These are phyloP conservation scores for Drosophila greeni DNA, from an alignment of 2,888 invertebrate species.

Conservation along the genomic window DNA sequence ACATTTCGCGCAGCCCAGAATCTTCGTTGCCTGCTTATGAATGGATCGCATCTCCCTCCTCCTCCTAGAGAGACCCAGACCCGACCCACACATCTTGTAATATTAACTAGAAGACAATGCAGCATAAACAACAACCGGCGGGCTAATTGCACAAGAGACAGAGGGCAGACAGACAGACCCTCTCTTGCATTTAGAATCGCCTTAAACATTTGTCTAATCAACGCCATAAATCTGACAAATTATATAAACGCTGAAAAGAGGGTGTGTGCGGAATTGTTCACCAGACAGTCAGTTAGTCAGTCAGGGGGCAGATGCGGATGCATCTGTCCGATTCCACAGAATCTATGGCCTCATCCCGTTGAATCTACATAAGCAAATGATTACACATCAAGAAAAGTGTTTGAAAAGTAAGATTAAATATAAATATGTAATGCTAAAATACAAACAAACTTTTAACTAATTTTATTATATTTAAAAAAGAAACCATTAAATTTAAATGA, in stretches of 20 bases:
- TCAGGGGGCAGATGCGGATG: conserved; percentile 65
- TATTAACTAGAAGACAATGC: conserved; percentile 54
- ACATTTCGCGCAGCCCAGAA: conserved; percentile 63
- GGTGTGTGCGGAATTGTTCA: conserved; percentile 64
- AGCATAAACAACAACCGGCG: conserved; percentile 64
- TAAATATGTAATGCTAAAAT: neutral
- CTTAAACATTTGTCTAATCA: conserved; percentile 59
- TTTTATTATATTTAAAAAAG: neutral
- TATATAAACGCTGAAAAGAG: conserved; percentile 65
- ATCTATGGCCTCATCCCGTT: conserved; percentile 37
- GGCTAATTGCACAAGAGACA: conserved; percentile 64
- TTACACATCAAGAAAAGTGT: neutral
- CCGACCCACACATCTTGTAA: conserved; percentile 21
- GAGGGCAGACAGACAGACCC: conserved; percentile 3
- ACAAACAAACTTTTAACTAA: neutral
- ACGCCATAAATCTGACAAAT: conserved; percentile 67
- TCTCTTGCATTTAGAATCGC: conserved; percentile 54
- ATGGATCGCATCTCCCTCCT: conserved; percentile 47
- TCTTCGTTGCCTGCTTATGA: conserved; percentile 57
- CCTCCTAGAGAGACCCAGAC: conserved; percentile 6
- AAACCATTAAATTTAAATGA: neutral
- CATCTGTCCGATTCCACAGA: conserved; percentile 58
- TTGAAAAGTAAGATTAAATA: rapidly evolving
- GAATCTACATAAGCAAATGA: conserved; percentile 15
- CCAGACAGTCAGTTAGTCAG: conserved; percentile 19